phyloP scores from a whole-genome alignment of 2,888 invertebrate species.

The Deilephila elpenor region DNA sequence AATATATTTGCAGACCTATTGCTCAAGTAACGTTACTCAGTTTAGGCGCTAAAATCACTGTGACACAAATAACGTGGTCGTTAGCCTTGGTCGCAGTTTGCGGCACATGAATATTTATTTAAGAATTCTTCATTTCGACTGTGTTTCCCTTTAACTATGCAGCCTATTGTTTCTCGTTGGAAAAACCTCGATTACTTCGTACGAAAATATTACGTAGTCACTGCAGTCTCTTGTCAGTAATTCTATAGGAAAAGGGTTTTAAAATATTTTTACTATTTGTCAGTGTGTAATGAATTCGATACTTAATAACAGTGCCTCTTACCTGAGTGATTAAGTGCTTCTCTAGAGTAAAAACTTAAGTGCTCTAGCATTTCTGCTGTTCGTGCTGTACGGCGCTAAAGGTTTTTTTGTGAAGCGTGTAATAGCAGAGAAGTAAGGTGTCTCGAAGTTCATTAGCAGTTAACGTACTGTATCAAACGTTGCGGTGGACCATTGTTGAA shows the following conservation, averaged over 20 bases:
- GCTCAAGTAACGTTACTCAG: conserved; percentile 33
- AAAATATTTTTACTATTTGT: background rate
- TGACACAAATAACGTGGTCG: conserved; percentile 54
- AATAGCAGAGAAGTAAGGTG: conserved; percentile 32
- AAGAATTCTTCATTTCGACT: conserved; percentile 48
- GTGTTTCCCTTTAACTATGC: conserved; percentile 45
- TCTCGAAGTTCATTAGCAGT: conserved; percentile 41
- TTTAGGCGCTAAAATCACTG: conserved; percentile 54
- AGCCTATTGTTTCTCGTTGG: conserved; percentile 36
- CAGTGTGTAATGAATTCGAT: background rate
- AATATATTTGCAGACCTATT: conserved; percentile 30
- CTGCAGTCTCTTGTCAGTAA: too few species aligned
- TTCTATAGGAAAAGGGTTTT: too few species aligned
- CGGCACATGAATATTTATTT: conserved; percentile 66
- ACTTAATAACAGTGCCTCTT: background rate
- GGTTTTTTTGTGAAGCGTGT: background rate
- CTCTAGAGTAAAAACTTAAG: background rate
- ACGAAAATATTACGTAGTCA: background rate
- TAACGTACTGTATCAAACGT: conserved; percentile 45
- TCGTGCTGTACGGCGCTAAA: background rate
- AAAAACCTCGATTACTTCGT: conserved; percentile 28
- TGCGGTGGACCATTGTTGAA: conserved; percentile 46
- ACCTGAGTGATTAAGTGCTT: background rate
- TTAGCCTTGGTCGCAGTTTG: conserved; percentile 61
- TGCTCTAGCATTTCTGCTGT: background rate